Conservation (phyloP, 2,113 vertebrate species). For the Trogon melanurus region DNA sequence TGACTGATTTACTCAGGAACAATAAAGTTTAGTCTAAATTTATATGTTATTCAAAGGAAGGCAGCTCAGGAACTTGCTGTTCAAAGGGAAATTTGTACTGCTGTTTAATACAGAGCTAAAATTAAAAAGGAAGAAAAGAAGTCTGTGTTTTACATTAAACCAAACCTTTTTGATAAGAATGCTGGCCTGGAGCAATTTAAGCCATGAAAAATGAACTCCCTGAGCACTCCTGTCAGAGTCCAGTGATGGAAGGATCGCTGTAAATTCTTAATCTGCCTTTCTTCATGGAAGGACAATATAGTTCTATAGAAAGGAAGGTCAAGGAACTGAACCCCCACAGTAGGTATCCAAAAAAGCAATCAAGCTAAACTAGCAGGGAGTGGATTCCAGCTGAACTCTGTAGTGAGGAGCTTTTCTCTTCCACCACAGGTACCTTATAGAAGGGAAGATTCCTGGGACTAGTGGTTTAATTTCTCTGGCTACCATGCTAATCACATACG, state of each 20-base stretch:
- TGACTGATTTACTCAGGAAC: constrained; percentile 60
- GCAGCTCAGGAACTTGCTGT: constrained; percentile 36
- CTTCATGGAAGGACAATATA: constrained; percentile 82
- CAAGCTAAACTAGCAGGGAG: constrained; percentile 89
- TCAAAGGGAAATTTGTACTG: constrained; percentile 58
- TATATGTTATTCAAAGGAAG: constrained; percentile 63
- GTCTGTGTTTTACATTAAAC: constrained; percentile 73
- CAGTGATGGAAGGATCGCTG: constrained; percentile 86
- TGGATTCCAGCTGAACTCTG: constrained; percentile 85
- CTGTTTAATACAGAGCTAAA: constrained; percentile 51
- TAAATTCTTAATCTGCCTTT: constrained; percentile 91
- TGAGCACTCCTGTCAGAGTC: constrained; percentile 81
- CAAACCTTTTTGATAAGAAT: constrained; percentile 80
- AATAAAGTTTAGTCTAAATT: constrained; percentile 61
- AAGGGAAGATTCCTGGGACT: constrained; percentile 89
- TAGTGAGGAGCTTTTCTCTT: constrained; percentile 83
- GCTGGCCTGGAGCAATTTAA: constrained; percentile 79
- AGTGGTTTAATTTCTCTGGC: constrained; percentile 93
- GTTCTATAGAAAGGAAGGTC: constrained; percentile 85
- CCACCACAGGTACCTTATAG: constrained; percentile 84
- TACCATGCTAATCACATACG: constrained; percentile 91
- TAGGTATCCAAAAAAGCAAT: constrained; percentile 92
- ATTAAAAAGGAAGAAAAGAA: constrained; percentile 68
- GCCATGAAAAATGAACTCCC: constrained; percentile 85
- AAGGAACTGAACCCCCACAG: constrained; percentile 83